Evolutionary conservation across 2,113 vertebrate genomes (phyloP), one percentile per base, ranked within the genome.

Genomic region (Elephas maximus): DNA sequence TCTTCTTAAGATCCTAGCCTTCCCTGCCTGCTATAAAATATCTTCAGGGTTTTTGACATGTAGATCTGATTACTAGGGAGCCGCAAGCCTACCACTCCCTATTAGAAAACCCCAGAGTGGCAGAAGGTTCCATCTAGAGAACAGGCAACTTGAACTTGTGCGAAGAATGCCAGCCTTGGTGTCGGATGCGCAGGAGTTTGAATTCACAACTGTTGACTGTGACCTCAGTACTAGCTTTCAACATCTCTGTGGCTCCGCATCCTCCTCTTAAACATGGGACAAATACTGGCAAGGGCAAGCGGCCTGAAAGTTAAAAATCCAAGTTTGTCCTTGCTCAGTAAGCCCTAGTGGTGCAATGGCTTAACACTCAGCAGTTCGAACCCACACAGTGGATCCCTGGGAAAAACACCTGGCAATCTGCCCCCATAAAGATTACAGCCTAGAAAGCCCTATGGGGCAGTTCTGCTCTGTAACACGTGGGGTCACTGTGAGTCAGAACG

Each of bases 261-360:
- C 18, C 20, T 63, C 76, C 6, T 37, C 33, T 86, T 33, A 51
- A 94, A 51, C 9, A 65, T 6, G 21, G 30, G 82, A 48, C 53
- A 74, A 11, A 37, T 3, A 5, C 10, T 4, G 14, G 8, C 65
- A 37, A 23, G 69, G 15, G 0, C 45, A 69, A 73, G 53, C 0
- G 0, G 28, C 21, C 60, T 24, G 7, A 65, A 44, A 15, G 17
- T 21, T n/a, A 23, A 62, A 84, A n/a, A 53, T 5, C 5, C 2
- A 4, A 21, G 17, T 20, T 51, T 45, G 26, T 51, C 48, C 51
- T 78, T 45, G 20, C 10, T 48, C 45, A 7, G 0, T 30, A 21
- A 65, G 26, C 24, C 23, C 63, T 65, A 26, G 24, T 65, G 11
- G 23, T 8, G 26, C 23, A 65, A 28, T 65, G 26, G 23, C 28